These are phyloP conservation scores for Phoeniculus purpureus DNA, from an alignment of 2,797 vertebrate species.

Conservation along the genomic window DNA sequence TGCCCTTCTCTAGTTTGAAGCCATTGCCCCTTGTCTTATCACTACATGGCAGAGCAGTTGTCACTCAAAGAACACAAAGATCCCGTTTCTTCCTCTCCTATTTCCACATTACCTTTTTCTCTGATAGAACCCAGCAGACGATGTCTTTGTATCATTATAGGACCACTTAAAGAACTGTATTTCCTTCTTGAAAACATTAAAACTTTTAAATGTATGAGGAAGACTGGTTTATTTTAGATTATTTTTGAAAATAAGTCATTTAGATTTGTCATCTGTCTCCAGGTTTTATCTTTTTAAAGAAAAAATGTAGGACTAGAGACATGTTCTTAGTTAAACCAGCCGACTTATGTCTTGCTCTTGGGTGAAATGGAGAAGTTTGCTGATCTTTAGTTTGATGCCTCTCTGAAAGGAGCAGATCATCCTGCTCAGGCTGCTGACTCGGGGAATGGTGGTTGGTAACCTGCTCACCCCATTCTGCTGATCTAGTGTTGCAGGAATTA, in stretches of 20 bases:
- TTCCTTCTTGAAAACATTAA: not conserved
- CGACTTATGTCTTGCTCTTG: not conserved
- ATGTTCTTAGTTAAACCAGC: not conserved
- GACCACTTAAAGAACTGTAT: fast-evolving
- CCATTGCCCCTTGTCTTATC: too few species aligned
- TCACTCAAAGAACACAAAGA: fast-evolving
- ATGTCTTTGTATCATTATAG: not conserved
- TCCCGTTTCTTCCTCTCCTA: not conserved
- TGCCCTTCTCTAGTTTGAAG: too few species aligned
- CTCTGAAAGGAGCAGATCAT: not conserved
- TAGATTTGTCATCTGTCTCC: not conserved
- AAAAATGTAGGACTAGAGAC: not conserved
- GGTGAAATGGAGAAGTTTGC: not conserved
- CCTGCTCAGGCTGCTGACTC: not conserved
- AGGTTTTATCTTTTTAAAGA: not conserved
- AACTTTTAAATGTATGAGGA: not conserved
- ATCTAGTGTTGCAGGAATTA: not conserved
- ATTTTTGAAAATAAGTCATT: not conserved
- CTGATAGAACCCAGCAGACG: fast-evolving
- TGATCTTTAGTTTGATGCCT: not conserved
- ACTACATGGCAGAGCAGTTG: not conserved
- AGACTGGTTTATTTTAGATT: not conserved
- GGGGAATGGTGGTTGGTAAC: not conserved
- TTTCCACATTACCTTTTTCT: not conserved
- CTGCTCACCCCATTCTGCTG: conserved; percentile 4